These are phyloP conservation scores for Calliopum simillimum DNA, from an alignment of 2,888 invertebrate genomes.

Conservation along the genomic window DNA sequence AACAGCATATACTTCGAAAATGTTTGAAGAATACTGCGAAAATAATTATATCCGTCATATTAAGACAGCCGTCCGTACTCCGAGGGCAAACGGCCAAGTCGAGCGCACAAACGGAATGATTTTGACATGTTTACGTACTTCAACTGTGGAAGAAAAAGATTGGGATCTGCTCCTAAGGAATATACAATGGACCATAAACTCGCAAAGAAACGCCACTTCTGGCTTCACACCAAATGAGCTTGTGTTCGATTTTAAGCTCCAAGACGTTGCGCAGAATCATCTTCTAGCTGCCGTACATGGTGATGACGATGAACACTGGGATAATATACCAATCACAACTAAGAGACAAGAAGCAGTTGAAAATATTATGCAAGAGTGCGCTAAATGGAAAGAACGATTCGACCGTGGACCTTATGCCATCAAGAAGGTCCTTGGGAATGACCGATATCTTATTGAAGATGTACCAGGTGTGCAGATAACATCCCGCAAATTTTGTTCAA, in stretches of 20 bases:
- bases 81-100: constrained; percentile 45
- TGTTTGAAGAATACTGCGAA: constrained; percentile 12
- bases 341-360: constrained; percentile 28
- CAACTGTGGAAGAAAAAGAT: constrained; percentile 35
- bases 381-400: constrained; percentile 35
- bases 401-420: no score
- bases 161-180: constrained; percentile 39
- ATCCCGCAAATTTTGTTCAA: no score
- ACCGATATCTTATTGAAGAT: no score
- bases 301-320: no score
- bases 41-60: constrained; percentile 34
- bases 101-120: no score
- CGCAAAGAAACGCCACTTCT: constrained; percentile 36
- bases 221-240: constrained; percentile 44
- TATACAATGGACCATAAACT: constrained; percentile 43
- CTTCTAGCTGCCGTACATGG: no score
- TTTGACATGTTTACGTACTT: constrained; percentile 45
- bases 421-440: no score
- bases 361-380: constrained; percentile 23
- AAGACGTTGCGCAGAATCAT: no score
- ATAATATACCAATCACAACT: constrained; percentile 13
- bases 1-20: no score
- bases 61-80: constrained; percentile 47
- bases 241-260: no score
- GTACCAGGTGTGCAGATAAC: no score